Base-by-base conservation (phyloP, 2,113 vertebrate genomes). In the Cichladusa arquata region DNA sequence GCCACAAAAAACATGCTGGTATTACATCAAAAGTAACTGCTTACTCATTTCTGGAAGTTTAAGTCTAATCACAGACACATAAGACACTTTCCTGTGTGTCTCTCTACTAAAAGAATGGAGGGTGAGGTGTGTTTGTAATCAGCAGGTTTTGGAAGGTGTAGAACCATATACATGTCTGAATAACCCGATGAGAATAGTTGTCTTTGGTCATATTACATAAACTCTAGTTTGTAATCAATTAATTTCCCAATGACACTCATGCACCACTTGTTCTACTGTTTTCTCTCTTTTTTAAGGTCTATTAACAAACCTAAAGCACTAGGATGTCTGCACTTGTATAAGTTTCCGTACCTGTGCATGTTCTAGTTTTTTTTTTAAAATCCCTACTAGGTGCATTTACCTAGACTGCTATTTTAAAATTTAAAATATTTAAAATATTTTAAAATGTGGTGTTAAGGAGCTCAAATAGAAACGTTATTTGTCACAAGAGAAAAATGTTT, bases 21-120 rank as follows among this genome's bases (percentile, higher is more conserved):
- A 38, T 81, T 82, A 91, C 58, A 93, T 86, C 81, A 91, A 90
- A 97, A 95, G 93, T 61, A 93, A n/a, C 83, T 34, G 80, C 83
- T 94, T 76, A 95, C 64, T 92, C 88, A 96, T 96, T 88, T 97
- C 90, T 84, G 65, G 77, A 93, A 79, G 33, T 34, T 90, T 71
- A 54, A 34, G 88, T 94, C 86, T 90, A 78, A 90, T 92, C 92
- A 90, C 26, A 90, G 44, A 60, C 1, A 7, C 51, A 42, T 51
- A 82, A 73, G 51, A 66, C 25, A 62, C 60, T 84, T 94, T 64
- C 25, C 76, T 82, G 74, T 76, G 51, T 42, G 38, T 91, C 78
- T 93, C 61, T 81, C 38, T 40, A 65, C 72, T 56, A 56, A 94
- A 93, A 80, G 23, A 92, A 48, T 2, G 1, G 76, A 51, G 31